Evolutionary conservation across 2,888 invertebrate genomes (phyloP).

Genomic region (Eledona agricola): DNA sequence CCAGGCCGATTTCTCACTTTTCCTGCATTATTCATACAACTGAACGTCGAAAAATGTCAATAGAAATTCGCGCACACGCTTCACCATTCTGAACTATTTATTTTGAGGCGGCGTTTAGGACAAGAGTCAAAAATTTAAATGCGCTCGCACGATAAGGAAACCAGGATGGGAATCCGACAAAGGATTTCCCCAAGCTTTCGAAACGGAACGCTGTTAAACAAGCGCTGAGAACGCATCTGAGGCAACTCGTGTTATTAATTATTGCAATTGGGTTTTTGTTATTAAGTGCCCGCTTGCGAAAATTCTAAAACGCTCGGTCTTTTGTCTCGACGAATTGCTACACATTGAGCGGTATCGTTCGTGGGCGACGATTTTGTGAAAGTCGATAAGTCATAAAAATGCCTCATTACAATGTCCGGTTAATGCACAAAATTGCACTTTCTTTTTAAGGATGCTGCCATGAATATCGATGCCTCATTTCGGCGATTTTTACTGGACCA

Average conservation of each 20-base stretch:
- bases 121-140: not conserved
- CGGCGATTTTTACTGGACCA: conserved; percentile 1
- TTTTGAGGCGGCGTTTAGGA: not conserved
- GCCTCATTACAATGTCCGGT: conserved; percentile 7
- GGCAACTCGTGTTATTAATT: conserved; percentile 23
- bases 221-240: conserved; percentile 13
- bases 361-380: conserved; percentile 18
- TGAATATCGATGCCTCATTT: conserved; percentile 2
- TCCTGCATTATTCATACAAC: conserved; percentile 8
- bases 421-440: conserved; percentile 8
- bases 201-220: conserved; percentile 4
- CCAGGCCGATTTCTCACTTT: conserved; percentile 15
- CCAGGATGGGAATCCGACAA: too few species aligned
- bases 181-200: conserved; percentile 10
- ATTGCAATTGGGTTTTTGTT: conserved; percentile 22
- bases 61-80: conserved; percentile 4
- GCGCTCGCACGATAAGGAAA: not conserved
- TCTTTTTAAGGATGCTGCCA: conserved; percentile 2
- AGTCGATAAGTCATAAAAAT: conserved; percentile 20
- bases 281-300: conserved; percentile 13
- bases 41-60: conserved; percentile 10
- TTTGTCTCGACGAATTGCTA: conserved; percentile 5
- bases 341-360: not conserved
- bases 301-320: conserved; percentile 3
- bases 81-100: not conserved